These are phyloP conservation scores for Euplexia lucipara DNA, from an alignment of 2,888 invertebrate species.

Conservation along the genomic window DNA sequence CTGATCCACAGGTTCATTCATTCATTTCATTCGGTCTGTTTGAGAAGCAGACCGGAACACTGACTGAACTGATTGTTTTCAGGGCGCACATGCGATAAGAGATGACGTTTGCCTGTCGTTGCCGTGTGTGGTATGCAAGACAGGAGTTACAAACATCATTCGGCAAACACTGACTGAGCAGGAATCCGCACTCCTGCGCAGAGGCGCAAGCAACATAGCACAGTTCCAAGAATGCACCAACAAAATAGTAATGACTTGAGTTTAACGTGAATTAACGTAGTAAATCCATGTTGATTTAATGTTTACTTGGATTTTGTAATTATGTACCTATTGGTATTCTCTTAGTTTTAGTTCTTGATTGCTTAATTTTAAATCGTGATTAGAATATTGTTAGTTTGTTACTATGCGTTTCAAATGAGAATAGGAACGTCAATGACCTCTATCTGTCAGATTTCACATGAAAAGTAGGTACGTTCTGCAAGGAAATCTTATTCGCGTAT, in stretches of 20 bases:
- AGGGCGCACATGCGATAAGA: conserved; percentile 57
- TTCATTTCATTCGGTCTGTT: neutral
- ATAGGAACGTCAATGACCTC: too few relatives aligned
- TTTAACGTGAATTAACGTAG: too few relatives aligned
- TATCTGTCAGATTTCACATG: too few relatives aligned
- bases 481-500: too few relatives aligned
- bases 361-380: too few relatives aligned
- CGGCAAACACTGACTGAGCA: conserved; percentile 91
- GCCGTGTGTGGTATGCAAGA: conserved; percentile 93
- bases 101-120: conserved; percentile 93
- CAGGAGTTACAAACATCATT: conserved; percentile 93
- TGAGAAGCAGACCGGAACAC: neutral
- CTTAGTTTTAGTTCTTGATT: too few relatives aligned
- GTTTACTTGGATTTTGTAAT: neutral
- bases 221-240: conserved; percentile 13
- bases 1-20: neutral
- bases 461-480: too few relatives aligned
- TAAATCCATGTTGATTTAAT: too few relatives aligned
- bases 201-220: conserved; percentile 91
- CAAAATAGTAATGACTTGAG: conserved; percentile 26
- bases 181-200: conserved; percentile 91
- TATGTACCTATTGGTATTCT: too few relatives aligned
- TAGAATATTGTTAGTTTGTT: too few relatives aligned
- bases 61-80: conserved; percentile 13
- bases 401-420: too few relatives aligned